Conservation (phyloP, 53 echinoderm and acorn worm genomes). For the Holothuria scabra region DNA sequence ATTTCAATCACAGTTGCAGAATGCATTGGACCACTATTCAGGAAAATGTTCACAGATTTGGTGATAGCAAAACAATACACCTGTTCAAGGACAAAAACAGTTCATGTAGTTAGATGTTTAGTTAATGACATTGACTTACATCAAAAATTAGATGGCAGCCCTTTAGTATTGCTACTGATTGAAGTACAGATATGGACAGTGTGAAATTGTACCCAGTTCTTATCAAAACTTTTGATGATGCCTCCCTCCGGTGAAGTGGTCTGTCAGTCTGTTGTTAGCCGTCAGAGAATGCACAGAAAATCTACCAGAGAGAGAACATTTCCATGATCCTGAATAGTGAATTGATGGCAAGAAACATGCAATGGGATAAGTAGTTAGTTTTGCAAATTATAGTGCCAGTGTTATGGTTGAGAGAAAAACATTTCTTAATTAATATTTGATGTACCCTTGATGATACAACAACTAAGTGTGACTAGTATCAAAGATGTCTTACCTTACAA, state of each 20-base stretch:
- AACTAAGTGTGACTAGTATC: too few species aligned
- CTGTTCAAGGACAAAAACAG: conserved; percentile 33
- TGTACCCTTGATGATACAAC: too few species aligned
- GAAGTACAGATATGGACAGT: conserved; percentile 29
- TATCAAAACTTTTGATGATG: conserved; percentile 49
- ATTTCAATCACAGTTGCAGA: conserved; percentile 18
- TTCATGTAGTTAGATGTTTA: conserved; percentile 9
- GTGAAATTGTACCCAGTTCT: conserved; percentile 9
- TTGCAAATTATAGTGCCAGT: conserved; percentile 46
- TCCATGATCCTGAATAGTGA: conserved; percentile 42
- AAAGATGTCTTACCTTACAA: too few species aligned
- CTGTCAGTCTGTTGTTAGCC: conserved; percentile 29
- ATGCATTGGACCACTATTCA: not conserved
- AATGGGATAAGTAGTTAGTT: conserved; percentile 53
- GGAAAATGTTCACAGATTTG: conserved; percentile 31
- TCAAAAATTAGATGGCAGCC: not conserved
- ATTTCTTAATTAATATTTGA: too few species aligned
- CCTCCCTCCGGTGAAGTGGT: conserved; percentile 15
- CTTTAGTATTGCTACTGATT: conserved; percentile 2
- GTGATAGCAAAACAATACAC: too few species aligned
- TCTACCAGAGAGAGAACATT: conserved; percentile 54
- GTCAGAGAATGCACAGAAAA: conserved; percentile 47
- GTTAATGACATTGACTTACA: not conserved
- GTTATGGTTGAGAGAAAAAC: conserved; percentile 54
- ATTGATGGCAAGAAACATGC: conserved; percentile 12